A percentile compares a stretch with the other conserved stretches of the same genome.
These are phyloP conservation scores for Nymphalis c-album DNA, from an alignment of 2,888 invertebrate genomes.

Conservation along the genomic window DNA sequence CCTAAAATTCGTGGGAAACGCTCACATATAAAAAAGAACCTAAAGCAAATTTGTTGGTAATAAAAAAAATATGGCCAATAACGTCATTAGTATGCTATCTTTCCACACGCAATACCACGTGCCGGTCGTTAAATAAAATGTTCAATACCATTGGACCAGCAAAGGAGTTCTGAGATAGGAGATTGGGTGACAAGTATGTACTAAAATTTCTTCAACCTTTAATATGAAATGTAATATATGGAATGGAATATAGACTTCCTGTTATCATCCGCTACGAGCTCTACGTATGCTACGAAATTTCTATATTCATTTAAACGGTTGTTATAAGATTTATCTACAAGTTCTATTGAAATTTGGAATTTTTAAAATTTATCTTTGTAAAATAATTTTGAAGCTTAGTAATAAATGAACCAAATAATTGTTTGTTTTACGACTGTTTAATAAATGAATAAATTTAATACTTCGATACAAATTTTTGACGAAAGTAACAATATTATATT, in stretches of 20 bases:
- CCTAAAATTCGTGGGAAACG: constrained; percentile 7
- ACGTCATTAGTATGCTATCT: constrained; percentile 48
- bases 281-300: constrained; percentile 31
- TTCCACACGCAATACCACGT: constrained; percentile 49
- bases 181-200: constrained; percentile 65
- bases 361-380: neutral
- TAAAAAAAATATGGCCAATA: constrained; percentile 46
- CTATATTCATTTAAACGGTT: constrained; percentile 25
- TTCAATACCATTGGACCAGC: constrained; percentile 55
- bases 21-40: constrained; percentile 15
- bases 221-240: constrained; percentile 46
- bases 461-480: neutral
- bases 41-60: constrained; percentile 32
- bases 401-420: neutral
- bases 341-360: neutral
- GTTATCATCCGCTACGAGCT: constrained; percentile 49
- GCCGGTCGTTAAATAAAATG: constrained; percentile 60
- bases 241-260: constrained; percentile 53
- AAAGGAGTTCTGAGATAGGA: constrained; percentile 61
- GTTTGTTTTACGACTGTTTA: too few relatives aligned
- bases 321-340: constrained; percentile 26
- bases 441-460: too few relatives aligned
- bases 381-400: neutral
- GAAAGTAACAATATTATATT: neutral
- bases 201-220: constrained; percentile 49